Evolutionary conservation across 2,797 vertebrate genomes (phyloP).

Genomic region (Mormyrops attenuatus): DNA sequence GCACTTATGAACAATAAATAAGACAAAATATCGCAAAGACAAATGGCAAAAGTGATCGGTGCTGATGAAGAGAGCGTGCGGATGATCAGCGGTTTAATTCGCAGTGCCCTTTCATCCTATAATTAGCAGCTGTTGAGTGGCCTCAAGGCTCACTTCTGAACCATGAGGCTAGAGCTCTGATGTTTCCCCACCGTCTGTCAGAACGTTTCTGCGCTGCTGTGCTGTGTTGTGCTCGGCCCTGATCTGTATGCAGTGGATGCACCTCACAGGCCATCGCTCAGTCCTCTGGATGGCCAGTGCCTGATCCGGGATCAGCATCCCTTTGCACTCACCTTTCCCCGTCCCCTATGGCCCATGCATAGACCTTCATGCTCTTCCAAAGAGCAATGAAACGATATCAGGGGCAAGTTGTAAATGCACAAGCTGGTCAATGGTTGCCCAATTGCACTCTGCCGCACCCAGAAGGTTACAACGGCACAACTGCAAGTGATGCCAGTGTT

Average conservation of each 20-base stretch:
- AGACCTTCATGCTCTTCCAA: neutral
- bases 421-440: slow-evolving; percentile 3
- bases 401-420: neutral
- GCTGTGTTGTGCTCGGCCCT: neutral
- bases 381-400: neutral
- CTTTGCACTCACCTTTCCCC: neutral
- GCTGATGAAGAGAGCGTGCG: neutral
- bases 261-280: neutral
- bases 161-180: neutral
- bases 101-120: slow-evolving; percentile 3
- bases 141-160: neutral
- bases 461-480: neutral
- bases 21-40: neutral
- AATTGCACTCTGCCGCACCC: neutral
- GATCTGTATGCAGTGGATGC: slow-evolving; percentile 13
- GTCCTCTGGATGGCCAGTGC: neutral
- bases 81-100: neutral
- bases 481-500: neutral
- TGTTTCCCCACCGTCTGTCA: neutral
- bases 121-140: slow-evolving; percentile 8
- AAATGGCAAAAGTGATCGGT: neutral
- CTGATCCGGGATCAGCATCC: neutral
- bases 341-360: neutral
- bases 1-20: neutral
- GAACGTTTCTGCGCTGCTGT: neutral